Evolutionary conservation across 2,888 invertebrate species (phyloP).

Genomic region (Liodrosophila aerea): DNA sequence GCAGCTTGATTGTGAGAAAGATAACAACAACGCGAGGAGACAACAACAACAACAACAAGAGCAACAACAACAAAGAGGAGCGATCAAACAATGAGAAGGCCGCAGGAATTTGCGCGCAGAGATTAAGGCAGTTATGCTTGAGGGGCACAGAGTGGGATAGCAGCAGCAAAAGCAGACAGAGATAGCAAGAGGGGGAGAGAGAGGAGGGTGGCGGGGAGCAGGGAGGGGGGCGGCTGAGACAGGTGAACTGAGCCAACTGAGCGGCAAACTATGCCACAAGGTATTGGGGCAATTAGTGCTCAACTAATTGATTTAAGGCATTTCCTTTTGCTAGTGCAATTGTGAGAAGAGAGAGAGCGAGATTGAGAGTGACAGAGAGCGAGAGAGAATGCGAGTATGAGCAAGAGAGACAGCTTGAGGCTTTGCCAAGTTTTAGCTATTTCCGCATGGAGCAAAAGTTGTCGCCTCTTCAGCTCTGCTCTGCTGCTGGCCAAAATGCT

Average conservation of each 20-base stretch:
- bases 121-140: constrained; percentile 62
- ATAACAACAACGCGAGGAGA: constrained; percentile 63
- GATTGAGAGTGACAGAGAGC: neutral
- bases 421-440: constrained; percentile 36
- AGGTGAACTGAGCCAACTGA: constrained; percentile 69
- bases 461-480: constrained; percentile 57
- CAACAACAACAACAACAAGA: constrained; percentile 46
- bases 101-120: constrained; percentile 70
- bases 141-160: constrained; percentile 3
- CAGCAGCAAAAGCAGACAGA: constrained; percentile 1
- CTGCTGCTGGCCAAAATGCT: constrained; percentile 34
- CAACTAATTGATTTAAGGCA: constrained; percentile 83
- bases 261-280: constrained; percentile 80
- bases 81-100: constrained; percentile 73
- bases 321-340: constrained; percentile 77
- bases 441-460: constrained; percentile 66
- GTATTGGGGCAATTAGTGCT: constrained; percentile 83
- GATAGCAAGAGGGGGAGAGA: neutral
- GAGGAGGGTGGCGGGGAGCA: constrained; percentile 2
- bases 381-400: too few species aligned
- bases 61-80: constrained; percentile 29
- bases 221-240: constrained; percentile 51
- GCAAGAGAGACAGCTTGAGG: neutral
- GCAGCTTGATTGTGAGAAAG: constrained; percentile 78
- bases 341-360: neutral